A percentile compares a stretch with the other conserved stretches of the same genome.
Conservation (phyloP, 2,888 invertebrate species). For the Zele albiditarsus region DNA sequence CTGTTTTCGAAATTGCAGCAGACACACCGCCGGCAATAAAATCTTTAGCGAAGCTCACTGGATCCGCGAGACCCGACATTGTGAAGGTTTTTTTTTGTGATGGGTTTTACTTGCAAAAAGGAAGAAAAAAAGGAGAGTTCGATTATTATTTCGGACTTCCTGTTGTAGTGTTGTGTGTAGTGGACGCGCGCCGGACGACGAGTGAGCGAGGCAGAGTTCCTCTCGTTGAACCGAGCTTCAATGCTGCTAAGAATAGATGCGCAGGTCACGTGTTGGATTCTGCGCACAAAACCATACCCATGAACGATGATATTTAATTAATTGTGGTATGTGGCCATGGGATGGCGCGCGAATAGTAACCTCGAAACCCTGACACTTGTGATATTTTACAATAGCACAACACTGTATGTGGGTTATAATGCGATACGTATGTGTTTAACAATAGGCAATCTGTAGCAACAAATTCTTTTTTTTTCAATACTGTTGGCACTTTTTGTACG, state of each 20-base stretch:
- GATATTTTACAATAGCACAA: conserved; percentile 48
- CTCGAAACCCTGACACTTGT: conserved; percentile 60
- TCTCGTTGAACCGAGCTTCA: conserved; percentile 64
- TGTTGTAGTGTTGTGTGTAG: conserved; percentile 60
- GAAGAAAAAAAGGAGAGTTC: conserved; percentile 63
- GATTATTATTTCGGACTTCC: conserved; percentile 48
- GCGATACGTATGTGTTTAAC: conserved; percentile 14
- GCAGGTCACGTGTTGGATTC: conserved; percentile 66
- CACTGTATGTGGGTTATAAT: conserved; percentile 54
- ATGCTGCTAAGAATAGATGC: conserved; percentile 69
- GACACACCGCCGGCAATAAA: conserved; percentile 93
- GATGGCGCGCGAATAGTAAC: conserved; percentile 49
- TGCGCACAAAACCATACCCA: conserved; percentile 59
- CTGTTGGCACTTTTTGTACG: background rate
- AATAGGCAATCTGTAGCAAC: background rate
- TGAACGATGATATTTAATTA: background rate
- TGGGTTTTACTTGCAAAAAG: conserved; percentile 63
- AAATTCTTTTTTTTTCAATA: conserved; percentile 8
- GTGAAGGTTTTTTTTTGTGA: conserved; percentile 55
- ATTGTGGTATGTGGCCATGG: conserved; percentile 45
- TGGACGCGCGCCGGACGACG: conserved; percentile 77
- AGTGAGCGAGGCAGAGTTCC: conserved; percentile 70
- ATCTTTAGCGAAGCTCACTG: conserved; percentile 90
- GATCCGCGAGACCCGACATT: conserved; percentile 78
- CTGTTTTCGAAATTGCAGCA: conserved; percentile 94